Percentiles rank a stretch among this genome's conserved stretches.
phyloP scores from a whole-genome alignment of 2,797 vertebrate genomes.

The Aplochiton taeniatus region DNA sequence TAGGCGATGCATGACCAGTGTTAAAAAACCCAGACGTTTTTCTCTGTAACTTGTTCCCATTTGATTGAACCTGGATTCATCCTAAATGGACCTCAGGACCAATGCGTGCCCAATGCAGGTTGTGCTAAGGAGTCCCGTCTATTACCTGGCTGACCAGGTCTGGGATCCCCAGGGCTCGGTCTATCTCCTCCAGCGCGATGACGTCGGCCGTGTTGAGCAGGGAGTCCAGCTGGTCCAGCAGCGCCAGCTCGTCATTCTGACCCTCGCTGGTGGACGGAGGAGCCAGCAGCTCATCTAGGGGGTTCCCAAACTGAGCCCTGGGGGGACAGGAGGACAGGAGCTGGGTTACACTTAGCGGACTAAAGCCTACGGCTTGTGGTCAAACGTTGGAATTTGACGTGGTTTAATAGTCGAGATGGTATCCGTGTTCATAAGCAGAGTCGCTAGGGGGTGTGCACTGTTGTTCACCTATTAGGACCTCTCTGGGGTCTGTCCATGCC shows the following conservation, averaged over 20 bases:
- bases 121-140: too few relatives aligned
- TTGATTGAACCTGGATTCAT: too few relatives aligned
- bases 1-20: slow-evolving; percentile 14
- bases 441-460: background rate
- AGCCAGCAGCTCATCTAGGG: slow-evolving; percentile 89
- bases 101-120: too few relatives aligned
- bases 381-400: too few relatives aligned
- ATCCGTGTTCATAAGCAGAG: too few relatives aligned
- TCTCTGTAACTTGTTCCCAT: too few relatives aligned
- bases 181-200: slow-evolving; percentile 92
- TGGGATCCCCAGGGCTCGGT: slow-evolving; percentile 94
- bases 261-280: slow-evolving; percentile 84
- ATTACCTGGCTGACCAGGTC: slow-evolving; percentile 90
- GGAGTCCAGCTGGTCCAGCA: slow-evolving; percentile 93
- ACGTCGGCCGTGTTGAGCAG: slow-evolving; percentile 92
- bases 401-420: too few relatives aligned
- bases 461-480: slow-evolving; percentile 81
- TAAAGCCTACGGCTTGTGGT: too few relatives aligned
- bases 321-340: slow-evolving; percentile 20
- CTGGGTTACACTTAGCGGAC: background rate
- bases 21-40: background rate
- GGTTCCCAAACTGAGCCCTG: slow-evolving; percentile 85
- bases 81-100: too few relatives aligned
- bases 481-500: slow-evolving; percentile 77
- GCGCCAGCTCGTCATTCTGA: slow-evolving; percentile 89